Conservation (phyloP, 2,888 invertebrate species). For the Pristionchus mayeri region DNA sequence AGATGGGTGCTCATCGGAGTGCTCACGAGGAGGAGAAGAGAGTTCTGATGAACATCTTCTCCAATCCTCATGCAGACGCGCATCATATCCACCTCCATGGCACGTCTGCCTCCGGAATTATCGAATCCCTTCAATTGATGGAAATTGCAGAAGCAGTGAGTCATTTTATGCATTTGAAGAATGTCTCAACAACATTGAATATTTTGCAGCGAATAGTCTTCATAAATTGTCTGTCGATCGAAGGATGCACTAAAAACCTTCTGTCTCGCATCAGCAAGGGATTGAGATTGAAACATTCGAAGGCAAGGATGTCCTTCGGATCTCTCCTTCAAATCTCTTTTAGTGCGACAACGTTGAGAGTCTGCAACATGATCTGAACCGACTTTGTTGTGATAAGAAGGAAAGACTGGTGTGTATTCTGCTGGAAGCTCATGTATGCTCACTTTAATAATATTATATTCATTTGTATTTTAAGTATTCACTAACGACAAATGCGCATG, state of each 20-base stretch:
- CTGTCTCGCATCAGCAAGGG: background rate
- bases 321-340: background rate
- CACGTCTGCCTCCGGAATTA: background rate
- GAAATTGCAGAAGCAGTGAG: background rate
- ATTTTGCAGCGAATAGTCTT: constrained; percentile 13
- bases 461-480: too few relatives aligned
- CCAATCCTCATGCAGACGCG: background rate
- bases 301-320: background rate
- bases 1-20: background rate
- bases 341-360: background rate
- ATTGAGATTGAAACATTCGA: constrained; percentile 21
- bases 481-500: background rate
- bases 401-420: background rate
- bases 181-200: background rate
- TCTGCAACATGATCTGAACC: background rate
- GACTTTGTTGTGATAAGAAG: background rate
- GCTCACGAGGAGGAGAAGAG: background rate
- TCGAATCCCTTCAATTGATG: background rate
- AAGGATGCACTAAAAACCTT: constrained; percentile 1
- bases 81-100: constrained; percentile 16
- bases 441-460: background rate
- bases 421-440: constrained; percentile 4
- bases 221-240: constrained; percentile 20
- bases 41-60: background rate
- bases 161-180: background rate